Evolutionary conservation across 2,888 invertebrate genomes (phyloP).

Genomic region (Horisme vitalbata): DNA sequence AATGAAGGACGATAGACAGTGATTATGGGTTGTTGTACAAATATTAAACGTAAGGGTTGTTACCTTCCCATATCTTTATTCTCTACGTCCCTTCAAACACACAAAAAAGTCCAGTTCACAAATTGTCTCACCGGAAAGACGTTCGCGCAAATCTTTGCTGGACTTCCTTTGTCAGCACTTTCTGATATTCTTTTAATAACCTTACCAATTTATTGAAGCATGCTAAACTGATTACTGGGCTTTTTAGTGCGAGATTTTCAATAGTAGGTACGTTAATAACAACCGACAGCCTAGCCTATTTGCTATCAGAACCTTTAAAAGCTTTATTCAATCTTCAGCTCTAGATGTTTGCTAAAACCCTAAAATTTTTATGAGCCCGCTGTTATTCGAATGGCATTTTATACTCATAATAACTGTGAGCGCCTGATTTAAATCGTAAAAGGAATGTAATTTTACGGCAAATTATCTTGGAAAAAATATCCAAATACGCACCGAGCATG

Average conservation of each 20-base stretch:
- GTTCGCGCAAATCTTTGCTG: not conserved
- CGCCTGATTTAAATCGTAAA: conserved; percentile 11
- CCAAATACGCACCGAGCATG: conserved; percentile 8
- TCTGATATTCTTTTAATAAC: not conserved
- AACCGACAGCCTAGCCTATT: not conserved
- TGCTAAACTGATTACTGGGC: conserved; percentile 1
- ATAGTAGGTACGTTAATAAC: not conserved
- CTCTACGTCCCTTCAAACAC: no score
- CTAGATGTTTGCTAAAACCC: no score
- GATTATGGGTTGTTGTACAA: no score
- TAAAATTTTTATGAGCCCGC: no score
- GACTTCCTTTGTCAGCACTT: not conserved
- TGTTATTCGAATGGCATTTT: not conserved
- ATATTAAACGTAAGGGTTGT: no score
- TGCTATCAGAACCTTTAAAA: not conserved
- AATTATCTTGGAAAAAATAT: conserved; percentile 12
- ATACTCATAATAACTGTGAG: not conserved
- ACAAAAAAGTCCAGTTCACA: no score
- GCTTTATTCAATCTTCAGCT: not conserved
- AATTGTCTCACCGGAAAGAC: no score
- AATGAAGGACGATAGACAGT: no score
- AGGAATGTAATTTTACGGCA: conserved; percentile 15
- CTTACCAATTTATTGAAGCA: not conserved
- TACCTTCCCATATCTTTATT: no score
- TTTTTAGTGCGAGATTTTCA: not conserved